phyloP scores from a whole-genome alignment of 2,113 vertebrate species.

The Plotosus lineatus region DNA sequence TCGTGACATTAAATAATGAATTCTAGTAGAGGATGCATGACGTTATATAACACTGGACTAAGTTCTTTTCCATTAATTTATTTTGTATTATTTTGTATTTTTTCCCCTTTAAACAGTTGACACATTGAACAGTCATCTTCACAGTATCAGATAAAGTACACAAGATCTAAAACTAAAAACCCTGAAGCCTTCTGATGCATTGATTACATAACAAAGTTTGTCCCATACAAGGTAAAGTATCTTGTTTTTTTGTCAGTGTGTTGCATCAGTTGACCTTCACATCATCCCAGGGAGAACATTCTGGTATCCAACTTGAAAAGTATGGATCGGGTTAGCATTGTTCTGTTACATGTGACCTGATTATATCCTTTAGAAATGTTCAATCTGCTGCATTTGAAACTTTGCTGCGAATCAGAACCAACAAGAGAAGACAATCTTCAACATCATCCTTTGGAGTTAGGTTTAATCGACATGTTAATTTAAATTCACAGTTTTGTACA shows the following conservation, averaged over 20 bases:
- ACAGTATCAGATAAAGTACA: neutral
- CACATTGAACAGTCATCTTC: neutral
- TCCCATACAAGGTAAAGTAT: neutral
- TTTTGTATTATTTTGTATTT: neutral
- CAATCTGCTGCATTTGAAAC: too few relatives aligned
- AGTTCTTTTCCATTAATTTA: neutral
- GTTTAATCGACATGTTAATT: too few relatives aligned
- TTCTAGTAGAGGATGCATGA: neutral
- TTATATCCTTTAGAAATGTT: neutral
- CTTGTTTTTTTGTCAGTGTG: constrained; percentile 1
- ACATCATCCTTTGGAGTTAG: too few relatives aligned
- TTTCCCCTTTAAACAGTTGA: neutral
- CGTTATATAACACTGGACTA: neutral
- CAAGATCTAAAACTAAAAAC: neutral
- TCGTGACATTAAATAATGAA: neutral
- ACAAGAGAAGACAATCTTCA: too few relatives aligned
- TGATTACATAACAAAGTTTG: neutral
- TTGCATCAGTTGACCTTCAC: constrained; percentile 3
- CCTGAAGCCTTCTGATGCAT: neutral
- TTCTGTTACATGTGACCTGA: neutral
- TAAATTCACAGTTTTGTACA: too few relatives aligned
- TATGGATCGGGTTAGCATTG: neutral
- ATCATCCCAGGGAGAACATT: neutral
- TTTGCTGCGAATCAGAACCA: too few relatives aligned
- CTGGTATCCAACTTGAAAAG: neutral